Evolutionary conservation across 2,797 vertebrate genomes (phyloP), one percentile per base, ranked within the genome.

Genomic region (Sebastes minor): DNA sequence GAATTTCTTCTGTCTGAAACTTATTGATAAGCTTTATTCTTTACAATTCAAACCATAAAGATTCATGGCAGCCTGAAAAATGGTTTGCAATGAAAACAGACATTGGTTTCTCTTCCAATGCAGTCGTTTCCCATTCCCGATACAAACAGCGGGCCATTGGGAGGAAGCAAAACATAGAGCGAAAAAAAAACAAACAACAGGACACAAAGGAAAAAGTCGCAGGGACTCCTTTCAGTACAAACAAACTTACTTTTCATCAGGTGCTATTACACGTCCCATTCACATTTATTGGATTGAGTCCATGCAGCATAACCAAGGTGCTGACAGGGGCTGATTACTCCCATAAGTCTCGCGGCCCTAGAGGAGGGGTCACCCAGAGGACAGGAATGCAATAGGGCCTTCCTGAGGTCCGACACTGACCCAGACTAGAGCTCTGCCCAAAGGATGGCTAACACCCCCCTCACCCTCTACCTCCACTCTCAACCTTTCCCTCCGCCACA

Each of bases 241-340:
- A 90, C 87, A 88, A 90, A 90, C 88, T 76, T 85, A 80, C 86
- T 89, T 92, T 88, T 89, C 88, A 97, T 97, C 97, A 97, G 96
- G 96, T 91, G 85, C 95, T 95, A 96, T 97, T 96, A 96, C 96
- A 95, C 92, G 94, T 95, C 94, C 95, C 95, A 95, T 96, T 97
- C 96, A 95, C 96, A 96, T 97, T 96, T 97, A 96, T 93, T 96
- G 96, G 97, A 96, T 95, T 96, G 95, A 94, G 95, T 95, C 91
- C 96, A 96, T 95, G 96, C 96, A 96, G 96, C 96, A 97, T 96
- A 97, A 96, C 95, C 95, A 96, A 97, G 97, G 96, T 96, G 97
- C 96, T 97, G 97, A 97, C 97, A 97, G 96, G 91, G 90, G 95
- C 95, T 97, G 97, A 97, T 98, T 98, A 96, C 95, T 70, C 94